Percentiles rank a stretch among this genome's conserved stretches.
phyloP scores from a whole-genome alignment of 2,888 invertebrate genomes.

The Ametastegia equiseti region DNA sequence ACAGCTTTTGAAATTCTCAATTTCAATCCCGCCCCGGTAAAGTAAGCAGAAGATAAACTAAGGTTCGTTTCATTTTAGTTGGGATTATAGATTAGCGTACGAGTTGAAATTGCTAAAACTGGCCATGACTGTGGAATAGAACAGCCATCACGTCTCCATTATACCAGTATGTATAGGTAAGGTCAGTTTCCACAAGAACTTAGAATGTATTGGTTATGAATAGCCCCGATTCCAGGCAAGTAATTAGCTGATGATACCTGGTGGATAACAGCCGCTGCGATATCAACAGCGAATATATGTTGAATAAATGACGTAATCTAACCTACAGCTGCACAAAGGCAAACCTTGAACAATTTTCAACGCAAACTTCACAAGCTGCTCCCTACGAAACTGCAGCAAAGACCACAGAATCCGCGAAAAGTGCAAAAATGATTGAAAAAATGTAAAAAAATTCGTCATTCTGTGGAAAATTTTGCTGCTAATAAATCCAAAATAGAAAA shows the following conservation, averaged over 20 bases:
- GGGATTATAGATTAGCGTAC: neutral
- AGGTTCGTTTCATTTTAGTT: too few species aligned
- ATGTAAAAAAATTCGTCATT: too few species aligned
- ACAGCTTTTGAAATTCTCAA: too few species aligned
- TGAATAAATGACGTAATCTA: neutral
- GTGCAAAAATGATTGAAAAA: neutral
- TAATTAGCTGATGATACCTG: neutral
- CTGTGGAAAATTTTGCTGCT: too few species aligned
- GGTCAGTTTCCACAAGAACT: constrained; percentile 30
- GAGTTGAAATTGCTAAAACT: too few species aligned
- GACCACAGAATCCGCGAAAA: neutral
- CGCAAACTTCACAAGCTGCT: neutral
- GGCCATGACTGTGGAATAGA: too few species aligned
- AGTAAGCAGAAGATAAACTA: too few species aligned
- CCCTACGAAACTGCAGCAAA: neutral
- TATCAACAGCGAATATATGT: neutral
- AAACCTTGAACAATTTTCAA: neutral
- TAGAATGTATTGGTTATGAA: neutral
- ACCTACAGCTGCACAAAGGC: neutral
- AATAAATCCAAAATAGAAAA: too few species aligned
- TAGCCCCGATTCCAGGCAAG: neutral
- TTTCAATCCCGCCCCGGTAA: too few species aligned
- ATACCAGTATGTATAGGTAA: neutral
- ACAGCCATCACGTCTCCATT: too few species aligned
- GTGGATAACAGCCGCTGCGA: neutral